phyloP scores from a whole-genome alignment of 2,797 vertebrate genomes.

The Sebastes iracundus region DNA sequence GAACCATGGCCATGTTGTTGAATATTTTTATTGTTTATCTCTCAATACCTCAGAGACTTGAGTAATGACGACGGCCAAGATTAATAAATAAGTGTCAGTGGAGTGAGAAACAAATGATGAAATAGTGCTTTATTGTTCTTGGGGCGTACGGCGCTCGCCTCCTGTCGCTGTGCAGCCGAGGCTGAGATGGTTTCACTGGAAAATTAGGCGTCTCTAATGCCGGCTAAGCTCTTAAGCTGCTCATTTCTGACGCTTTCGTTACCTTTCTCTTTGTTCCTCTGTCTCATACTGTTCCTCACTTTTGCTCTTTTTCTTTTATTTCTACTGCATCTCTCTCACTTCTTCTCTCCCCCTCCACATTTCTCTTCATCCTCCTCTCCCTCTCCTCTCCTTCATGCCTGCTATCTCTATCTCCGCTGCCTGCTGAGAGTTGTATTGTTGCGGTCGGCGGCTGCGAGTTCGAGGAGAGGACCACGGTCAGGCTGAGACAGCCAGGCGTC shows the following conservation, averaged over 20 bases:
- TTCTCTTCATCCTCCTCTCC: neutral
- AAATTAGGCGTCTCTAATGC: constrained; percentile 74
- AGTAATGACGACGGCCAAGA: constrained; percentile 20
- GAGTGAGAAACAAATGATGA: constrained; percentile 54
- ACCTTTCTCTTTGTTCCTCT: constrained; percentile 49
- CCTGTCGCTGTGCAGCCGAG: constrained; percentile 23
- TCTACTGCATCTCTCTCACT: constrained; percentile 18
- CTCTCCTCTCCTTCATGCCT: neutral
- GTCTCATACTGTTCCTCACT: constrained; percentile 13
- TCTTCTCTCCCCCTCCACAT: neutral
- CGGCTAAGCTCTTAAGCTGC: constrained; percentile 80
- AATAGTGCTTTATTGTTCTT: constrained; percentile 50
- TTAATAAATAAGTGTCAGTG: constrained; percentile 13
- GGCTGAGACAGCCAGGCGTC: constrained; percentile 5
- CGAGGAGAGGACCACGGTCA: constrained; percentile 52
- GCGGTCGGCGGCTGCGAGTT: constrained; percentile 49
- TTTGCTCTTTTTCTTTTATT: constrained; percentile 7
- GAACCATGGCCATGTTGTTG: neutral
- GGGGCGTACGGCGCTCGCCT: constrained; percentile 24
- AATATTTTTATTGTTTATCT: constrained; percentile 14
- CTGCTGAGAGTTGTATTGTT: constrained; percentile 34
- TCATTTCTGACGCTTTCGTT: constrained; percentile 77
- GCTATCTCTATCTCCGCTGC: constrained; percentile 10
- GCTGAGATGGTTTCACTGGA: constrained; percentile 69
- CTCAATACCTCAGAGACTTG: constrained; percentile 15